phyloP scores from a whole-genome alignment of 2,888 invertebrate genomes.

The Dexiosoma caninum region DNA sequence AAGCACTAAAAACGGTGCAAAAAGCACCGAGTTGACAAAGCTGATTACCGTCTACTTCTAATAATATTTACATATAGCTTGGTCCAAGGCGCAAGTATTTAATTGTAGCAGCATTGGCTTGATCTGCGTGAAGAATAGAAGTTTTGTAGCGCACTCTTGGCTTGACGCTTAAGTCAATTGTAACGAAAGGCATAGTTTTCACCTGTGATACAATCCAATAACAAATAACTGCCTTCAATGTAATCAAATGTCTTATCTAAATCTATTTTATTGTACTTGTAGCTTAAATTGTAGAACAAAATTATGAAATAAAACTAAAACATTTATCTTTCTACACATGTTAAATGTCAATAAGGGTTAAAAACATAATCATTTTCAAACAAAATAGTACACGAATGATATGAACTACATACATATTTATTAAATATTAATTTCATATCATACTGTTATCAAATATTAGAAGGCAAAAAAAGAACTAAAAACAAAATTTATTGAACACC shows the following conservation, averaged over 20 bases:
- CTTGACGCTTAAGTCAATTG: no score
- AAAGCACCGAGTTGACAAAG: no score
- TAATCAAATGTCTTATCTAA: slow-evolving; percentile 1
- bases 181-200: no score
- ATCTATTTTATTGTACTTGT: slow-evolving; percentile 56
- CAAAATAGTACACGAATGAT: slow-evolving; percentile 10
- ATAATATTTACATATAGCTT: no score
- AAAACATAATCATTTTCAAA: slow-evolving; percentile 53
- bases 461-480: neutral
- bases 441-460: slow-evolving; percentile 56
- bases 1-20: no score
- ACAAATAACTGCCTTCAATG: neutral
- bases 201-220: neutral
- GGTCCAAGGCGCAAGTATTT: no score
- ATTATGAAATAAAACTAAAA: slow-evolving; percentile 40
- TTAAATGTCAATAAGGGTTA: slow-evolving; percentile 64
- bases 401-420: no score
- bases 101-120: no score
- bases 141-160: no score
- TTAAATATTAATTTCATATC: slow-evolving; percentile 50
- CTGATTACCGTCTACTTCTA: no score
- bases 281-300: slow-evolving; percentile 34
- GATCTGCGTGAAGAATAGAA: no score
- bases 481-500: slow-evolving; percentile 63
- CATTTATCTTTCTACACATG: slow-evolving; percentile 60